Conservation (phyloP, 2,797 vertebrate genomes). For the Octomys mimax region DNA sequence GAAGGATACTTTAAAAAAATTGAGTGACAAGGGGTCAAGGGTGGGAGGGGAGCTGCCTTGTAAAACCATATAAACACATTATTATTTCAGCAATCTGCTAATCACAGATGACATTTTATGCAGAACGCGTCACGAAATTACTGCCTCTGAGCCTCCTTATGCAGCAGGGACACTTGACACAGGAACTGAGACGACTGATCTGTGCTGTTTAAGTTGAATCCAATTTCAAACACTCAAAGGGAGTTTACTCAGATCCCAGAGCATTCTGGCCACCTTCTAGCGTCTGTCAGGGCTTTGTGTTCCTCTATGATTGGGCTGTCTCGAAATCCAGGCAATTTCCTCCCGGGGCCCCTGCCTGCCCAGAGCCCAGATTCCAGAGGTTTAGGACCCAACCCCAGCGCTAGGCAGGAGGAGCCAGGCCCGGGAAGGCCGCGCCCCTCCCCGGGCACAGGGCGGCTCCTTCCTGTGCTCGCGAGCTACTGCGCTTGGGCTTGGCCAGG, state of each 20-base stretch:
- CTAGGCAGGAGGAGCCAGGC: not conserved
- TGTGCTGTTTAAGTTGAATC: constrained; percentile 7
- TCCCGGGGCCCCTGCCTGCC: not conserved
- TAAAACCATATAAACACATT: constrained; percentile 6
- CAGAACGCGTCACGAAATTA: constrained; percentile 39
- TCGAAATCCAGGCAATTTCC: constrained; percentile 33
- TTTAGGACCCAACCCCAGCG: not conserved
- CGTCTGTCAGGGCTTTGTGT: not conserved
- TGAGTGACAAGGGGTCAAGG: not conserved
- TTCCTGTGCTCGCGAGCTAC: constrained; percentile 24
- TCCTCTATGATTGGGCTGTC: not conserved
- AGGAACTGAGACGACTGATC: not conserved
- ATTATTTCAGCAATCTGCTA: constrained; percentile 53
- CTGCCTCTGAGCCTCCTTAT: not conserved
- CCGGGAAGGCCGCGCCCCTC: constrained; percentile 3
- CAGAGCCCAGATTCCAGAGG: constrained; percentile 44
- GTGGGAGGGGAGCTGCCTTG: not conserved
- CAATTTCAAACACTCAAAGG: constrained; percentile 25
- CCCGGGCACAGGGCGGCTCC: constrained; percentile 61
- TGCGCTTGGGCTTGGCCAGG: not conserved
- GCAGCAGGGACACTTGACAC: constrained; percentile 43
- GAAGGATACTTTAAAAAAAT: not conserved
- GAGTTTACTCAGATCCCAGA: constrained; percentile 19
- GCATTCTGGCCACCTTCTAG: not conserved
- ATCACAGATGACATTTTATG: not conserved